Base-by-base conservation (phyloP, 2,888 invertebrate species). In the Melolontha melolontha region DNA sequence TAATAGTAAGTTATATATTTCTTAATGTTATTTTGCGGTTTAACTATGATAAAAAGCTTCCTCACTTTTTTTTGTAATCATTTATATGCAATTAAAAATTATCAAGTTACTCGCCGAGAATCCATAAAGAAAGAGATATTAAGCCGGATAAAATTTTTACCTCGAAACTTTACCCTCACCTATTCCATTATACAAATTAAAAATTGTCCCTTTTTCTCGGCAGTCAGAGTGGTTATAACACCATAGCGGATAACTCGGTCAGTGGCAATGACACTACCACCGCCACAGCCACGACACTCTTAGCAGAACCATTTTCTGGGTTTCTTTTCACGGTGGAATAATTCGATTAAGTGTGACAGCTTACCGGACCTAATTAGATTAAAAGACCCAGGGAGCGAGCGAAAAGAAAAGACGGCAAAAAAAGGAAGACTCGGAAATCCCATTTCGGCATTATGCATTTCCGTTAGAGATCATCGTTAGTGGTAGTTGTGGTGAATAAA, bases 341-440 rank as follows among this genome's bases (percentile, higher is more conserved):
- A 54, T 54, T 54, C 54, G 54, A 54, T 54, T 54, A 54, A 17
- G 40, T 54, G 54, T 54, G 54, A 54, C 54, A 54, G 54, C 54
- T 54, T 54, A 54, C 54, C 54, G 40, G 54, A 40, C 40, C 41
- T 40, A 54, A 54, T 54, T 54, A 40, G 40, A 54, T 54, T 54
- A 54, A 40, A 40, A 40, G 54, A 54, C 17, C 54, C n/a, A 17
- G 12, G 54, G 14, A 54, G 54, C 54, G 16, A 29, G 27, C 27
- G 14, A 34, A 52, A 29, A 52, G 29, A 14, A 14, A 29, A 34
- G 14, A 17, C 44, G 8, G 29, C 29, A 52, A 51, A 52, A 29
- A 29, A n/a, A 14, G 12, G 12, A 51, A 34, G 14, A 52, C 29
- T 27, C 12, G 12, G 27, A 51, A 52, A 52, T 39, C 51, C 51